Evolutionary conservation across 2,797 vertebrate species (phyloP), one percentile per base, ranked within the genome.

Genomic region (Leptatherina wallacei): DNA sequence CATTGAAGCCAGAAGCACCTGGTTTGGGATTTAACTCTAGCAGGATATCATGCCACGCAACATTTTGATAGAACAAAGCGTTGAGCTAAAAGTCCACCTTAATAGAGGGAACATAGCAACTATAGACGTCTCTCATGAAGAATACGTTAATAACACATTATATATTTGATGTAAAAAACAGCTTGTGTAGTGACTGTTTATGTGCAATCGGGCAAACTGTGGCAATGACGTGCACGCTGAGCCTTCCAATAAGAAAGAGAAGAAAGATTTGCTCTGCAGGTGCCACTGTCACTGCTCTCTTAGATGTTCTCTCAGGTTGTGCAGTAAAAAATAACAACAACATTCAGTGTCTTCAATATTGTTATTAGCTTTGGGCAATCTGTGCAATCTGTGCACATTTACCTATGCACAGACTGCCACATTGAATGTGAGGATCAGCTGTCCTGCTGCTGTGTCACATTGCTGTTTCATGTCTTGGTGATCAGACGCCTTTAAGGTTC

Each of bases 31-130:
- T 67, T 66, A 72, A 65, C 68, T 58, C 54, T 59, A 42, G 66
- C 63, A 22, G 33, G n/a, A 38, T 64, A 71, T 74, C 27, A 60
- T 60, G 54, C n/a, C 51, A 47, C 40, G 42, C 33, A 69, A 16
- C 65, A 22, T 47, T 78, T 73, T 77, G 59, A 83, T 76, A 63
- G 18, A 83, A 82, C 51, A 76, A 86, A 85, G 35, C 9, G 16
- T 33, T 7, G 42, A 77, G 27, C 54, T 44, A 47, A 74, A 82
- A 57, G 36, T 24, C 6, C 16, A 73, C 20, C 56, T 61, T 68
- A 66, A 72, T 29, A 60, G 6, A 5, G 54, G 44, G n/a, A n/a
- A n/a, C n/a, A n/a, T n/a, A n/a, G n/a, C n/a, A n/a, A n/a, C n/a
- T n/a, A 8, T 20, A 62, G 36, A n/a, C 62, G 14, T 9, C 27